Evolutionary conservation across 2,113 vertebrate genomes (phyloP).

Genomic region (Turnix velox): DNA sequence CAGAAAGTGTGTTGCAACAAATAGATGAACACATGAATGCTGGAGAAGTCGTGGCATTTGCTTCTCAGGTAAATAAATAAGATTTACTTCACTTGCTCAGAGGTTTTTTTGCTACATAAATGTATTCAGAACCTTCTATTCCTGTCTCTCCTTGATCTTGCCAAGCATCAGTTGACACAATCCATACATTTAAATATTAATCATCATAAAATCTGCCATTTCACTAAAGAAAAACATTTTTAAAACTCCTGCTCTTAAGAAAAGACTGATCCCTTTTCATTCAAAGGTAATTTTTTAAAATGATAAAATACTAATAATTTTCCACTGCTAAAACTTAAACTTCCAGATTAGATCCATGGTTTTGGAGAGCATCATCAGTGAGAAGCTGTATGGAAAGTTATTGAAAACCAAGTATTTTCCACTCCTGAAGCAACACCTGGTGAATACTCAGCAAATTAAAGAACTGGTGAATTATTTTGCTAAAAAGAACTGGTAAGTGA

Average conservation of each 20-base stretch:
- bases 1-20: conserved; percentile 80
- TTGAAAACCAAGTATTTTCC: conserved; percentile 81
- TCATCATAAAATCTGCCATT: not conserved
- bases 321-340: not conserved
- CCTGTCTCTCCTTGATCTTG: not conserved
- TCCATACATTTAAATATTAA: not conserved
- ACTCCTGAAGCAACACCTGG: conserved; percentile 75
- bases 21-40: conserved; percentile 82
- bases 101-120: not conserved
- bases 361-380: conserved; percentile 75
- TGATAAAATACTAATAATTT: not conserved
- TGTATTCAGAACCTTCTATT: not conserved
- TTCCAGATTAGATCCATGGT: conserved; percentile 80
- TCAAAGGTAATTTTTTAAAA: not conserved
- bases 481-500: conserved; percentile 77
- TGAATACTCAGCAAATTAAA: conserved; percentile 69
- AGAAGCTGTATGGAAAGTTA: conserved; percentile 77
- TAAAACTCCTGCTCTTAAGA: not conserved
- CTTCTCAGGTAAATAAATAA: conserved; percentile 78
- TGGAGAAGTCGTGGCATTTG: conserved; percentile 85
- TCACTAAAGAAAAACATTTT: not conserved
- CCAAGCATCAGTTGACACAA: not conserved
- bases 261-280: not conserved
- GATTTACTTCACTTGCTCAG: not conserved
- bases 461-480: conserved; percentile 80